Evolutionary conservation across 2,113 vertebrate genomes (phyloP).

Genomic region (Cyprinus carpio): DNA sequence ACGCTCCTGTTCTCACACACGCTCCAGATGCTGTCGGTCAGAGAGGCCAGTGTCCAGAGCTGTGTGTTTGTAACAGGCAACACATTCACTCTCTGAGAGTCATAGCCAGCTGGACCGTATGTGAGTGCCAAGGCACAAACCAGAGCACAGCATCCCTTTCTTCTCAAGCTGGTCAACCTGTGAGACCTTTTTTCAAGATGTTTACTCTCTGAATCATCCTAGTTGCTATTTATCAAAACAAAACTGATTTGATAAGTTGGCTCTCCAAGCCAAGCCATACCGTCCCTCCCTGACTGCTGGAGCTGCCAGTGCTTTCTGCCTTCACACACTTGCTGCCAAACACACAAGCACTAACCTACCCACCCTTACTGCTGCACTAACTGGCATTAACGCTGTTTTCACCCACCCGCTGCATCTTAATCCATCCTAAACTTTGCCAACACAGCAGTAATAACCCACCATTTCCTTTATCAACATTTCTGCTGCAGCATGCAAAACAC

Average conservation of each 20-base stretch:
- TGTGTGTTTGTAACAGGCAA: constrained; percentile 83
- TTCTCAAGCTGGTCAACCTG: constrained; percentile 15
- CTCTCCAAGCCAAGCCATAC: constrained; percentile 35
- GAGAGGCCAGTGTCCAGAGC: constrained; percentile 72
- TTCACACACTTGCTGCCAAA: constrained; percentile 37
- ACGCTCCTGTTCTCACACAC: constrained; percentile 41
- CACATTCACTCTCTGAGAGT: constrained; percentile 75
- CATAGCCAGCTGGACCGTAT: constrained; percentile 82
- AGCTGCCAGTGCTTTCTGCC: constrained; percentile 39
- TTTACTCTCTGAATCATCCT: constrained; percentile 25
- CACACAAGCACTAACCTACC: constrained; percentile 34
- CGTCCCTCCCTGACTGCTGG: constrained; percentile 18
- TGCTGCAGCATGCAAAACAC: constrained; percentile 16
- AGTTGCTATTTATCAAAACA: constrained; percentile 56
- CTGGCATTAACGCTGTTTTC: constrained; percentile 27
- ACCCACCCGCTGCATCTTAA: constrained; percentile 14
- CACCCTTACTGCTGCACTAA: constrained; percentile 18
- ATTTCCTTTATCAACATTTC: constrained; percentile 5
- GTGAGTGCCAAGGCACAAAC: constrained; percentile 58
- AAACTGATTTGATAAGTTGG: constrained; percentile 42
- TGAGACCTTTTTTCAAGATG: not conserved
- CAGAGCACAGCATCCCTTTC: constrained; percentile 62
- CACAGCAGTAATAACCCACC: not conserved
- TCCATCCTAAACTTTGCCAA: constrained; percentile 10
- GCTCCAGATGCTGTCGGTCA: constrained; percentile 86